Base-by-base conservation (phyloP, 2,113 vertebrate genomes). In the Odontesthes bonariensis region DNA sequence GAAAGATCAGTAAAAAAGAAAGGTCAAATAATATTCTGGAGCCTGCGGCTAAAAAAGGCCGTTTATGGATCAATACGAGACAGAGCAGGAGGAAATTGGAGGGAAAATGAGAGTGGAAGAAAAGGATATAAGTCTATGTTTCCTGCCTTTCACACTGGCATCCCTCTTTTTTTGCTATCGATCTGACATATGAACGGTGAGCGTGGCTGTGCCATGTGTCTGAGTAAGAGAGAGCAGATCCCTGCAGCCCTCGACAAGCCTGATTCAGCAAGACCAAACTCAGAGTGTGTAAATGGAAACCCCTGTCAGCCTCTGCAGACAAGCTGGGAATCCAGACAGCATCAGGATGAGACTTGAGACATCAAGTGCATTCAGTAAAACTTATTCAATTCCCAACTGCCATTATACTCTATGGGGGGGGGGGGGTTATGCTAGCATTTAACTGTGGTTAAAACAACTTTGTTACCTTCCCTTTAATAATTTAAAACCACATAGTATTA, bases 31-130 rank as follows among this genome's bases (percentile, higher is more conserved):
- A 47, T 35, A 46, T 12, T 20, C 77, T 60, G 58, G 70, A 87
- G 78, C 78, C 82, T 81, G 82, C 68, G 68, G 79, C 76, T 82
- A 84, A 86, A 84, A 83, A 71, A 42, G 63, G 56, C 14, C 13
- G 49, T 65, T 82, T 78, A 59, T 72, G 59, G 73, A 86, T 89
- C 86, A 56, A 83, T 88, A 86, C 54, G 51, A 60, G 67, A 77
- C 20, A 72, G 40, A 83, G 75, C 31, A 44, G 57, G 27, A 68
- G 56, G 74, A 67, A 68, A 68, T 73, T 5, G n/a, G 46, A 32
- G 75, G 27, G 51, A 75, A 69, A 83, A 47, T 0, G 35, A 23
- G 23, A 60, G 40, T 58, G 73, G 61, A 58, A 51, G 19, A 47
- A 61, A 22, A 69, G 16, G 81, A 19, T 19, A 8, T 11, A 47